Evolutionary conservation across 1,140 invertebrate species (phyloP), one percentile per base, ranked within the genome.

Genomic region (Pogonognathellus flavescens): DNA sequence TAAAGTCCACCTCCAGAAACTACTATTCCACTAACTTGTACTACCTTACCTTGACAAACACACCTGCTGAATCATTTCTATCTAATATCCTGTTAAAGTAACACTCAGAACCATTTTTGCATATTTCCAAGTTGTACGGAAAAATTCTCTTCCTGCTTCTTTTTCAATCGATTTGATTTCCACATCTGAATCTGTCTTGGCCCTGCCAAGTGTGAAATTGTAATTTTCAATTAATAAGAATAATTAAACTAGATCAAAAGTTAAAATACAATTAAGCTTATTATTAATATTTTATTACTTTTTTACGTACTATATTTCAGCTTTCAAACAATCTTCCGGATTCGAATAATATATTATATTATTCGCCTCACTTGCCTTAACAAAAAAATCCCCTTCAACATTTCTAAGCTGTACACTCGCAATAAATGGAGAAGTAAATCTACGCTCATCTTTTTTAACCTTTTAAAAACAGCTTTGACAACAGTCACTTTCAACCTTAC

Each of bases 91-190:
- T 76, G 6, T 80, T 4, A 10, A 83, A 50, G 49, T 86, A 86
- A 14, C 25, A 57, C 11, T 57, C 18, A 0, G 81, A 49, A 10
- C 85, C 82, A 55, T 49, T 66, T 14, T 25, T 0, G n/a, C 18
- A 31, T 83, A 86, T 62, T 84, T 83, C 85, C 85, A 86, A 55
- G 31, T 86, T 7, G 72, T 41, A 7, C 55, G 13, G 9, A 83
- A 22, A 52, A 83, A 86, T 55, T 83, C 50, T 14, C 10, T 11
- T 0, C 82, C 82, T 41, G 16, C 8, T 5, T 11, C 52, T 4
- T 59, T 80, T 20, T 84, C 85, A 25, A 86, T 10, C 10, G 80
- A 31, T 57, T 70, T 60, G 9, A 86, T 16, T 57, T 53, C n/a
- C 13, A 31, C n/a, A n/a, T n/a, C n/a, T n/a, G n/a, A 41, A 41